Conservation (phyloP, 2,113 vertebrate genomes). For the Antennarius striatus region DNA sequence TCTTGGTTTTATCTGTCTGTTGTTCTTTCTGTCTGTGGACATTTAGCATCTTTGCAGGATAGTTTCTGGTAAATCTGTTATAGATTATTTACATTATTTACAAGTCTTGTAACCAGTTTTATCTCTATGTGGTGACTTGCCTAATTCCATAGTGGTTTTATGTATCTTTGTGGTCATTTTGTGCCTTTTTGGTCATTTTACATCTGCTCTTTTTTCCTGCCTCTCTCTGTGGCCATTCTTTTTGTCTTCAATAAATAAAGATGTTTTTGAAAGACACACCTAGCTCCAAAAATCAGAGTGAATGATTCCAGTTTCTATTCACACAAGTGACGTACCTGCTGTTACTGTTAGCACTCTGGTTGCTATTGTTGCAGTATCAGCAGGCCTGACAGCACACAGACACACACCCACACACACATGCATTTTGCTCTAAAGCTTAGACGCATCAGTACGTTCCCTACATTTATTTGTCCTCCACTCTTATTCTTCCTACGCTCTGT, state of each 20-base stretch:
- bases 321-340: slow-evolving; percentile 59
- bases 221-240: background rate
- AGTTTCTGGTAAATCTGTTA: background rate
- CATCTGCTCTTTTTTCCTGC: too few species aligned
- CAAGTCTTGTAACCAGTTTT: too few species aligned
- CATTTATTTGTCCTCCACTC: slow-evolving; percentile 2
- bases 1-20: too few species aligned
- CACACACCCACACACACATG: slow-evolving; percentile 32
- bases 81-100: too few species aligned
- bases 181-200: background rate
- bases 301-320: slow-evolving; percentile 15
- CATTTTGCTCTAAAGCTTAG: slow-evolving; percentile 25
- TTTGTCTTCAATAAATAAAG: background rate
- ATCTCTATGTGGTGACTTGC: too few species aligned
- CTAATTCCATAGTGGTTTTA: background rate
- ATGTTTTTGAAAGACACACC: too few species aligned
- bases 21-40: too few species aligned
- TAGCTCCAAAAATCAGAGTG: too few species aligned
- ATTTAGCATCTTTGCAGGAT: background rate
- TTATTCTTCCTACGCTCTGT: slow-evolving; percentile 24
- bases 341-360: slow-evolving; percentile 61
- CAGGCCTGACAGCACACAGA: slow-evolving; percentile 51
- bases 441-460: slow-evolving; percentile 18
- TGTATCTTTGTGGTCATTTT: background rate
- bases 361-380: slow-evolving; percentile 50